Evolutionary conservation across 2,113 vertebrate species (phyloP).

Genomic region (Pseudorasbora parva): DNA sequence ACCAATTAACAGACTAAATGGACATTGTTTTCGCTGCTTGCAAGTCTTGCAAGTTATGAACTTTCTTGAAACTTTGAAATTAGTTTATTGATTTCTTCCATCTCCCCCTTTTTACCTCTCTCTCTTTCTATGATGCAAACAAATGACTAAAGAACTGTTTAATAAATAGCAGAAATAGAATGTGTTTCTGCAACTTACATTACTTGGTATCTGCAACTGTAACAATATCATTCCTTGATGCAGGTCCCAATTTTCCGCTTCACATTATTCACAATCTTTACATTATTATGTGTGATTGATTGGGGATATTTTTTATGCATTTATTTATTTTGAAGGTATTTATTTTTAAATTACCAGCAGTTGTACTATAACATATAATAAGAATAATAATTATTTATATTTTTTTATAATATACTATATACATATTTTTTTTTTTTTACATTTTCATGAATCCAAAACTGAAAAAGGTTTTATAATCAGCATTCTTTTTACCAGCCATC

Average conservation of each 20-base stretch:
- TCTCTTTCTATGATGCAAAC: slow-evolving; percentile 12
- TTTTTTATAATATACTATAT: no score
- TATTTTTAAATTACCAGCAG: no score
- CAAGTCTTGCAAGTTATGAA: slow-evolving; percentile 61
- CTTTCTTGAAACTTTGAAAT: slow-evolving; percentile 68
- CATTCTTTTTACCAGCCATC: neutral
- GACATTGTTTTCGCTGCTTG: slow-evolving; percentile 49
- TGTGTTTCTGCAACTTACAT: neutral
- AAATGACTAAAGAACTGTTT: slow-evolving; percentile 13
- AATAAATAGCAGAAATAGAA: neutral
- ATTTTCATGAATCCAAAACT: neutral
- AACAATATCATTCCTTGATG: neutral
- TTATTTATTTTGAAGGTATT: no score
- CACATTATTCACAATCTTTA: no score
- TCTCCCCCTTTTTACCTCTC: slow-evolving; percentile 16
- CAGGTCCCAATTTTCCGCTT: neutral
- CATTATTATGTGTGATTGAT: neutral
- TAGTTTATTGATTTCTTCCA: slow-evolving; percentile 68
- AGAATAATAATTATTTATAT: no score
- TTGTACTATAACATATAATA: no score
- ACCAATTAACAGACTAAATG: slow-evolving; percentile 64
- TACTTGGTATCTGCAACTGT: neutral
- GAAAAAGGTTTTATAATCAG: neutral
- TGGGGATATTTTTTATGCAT: neutral
- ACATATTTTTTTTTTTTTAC: no score